phyloP scores from a whole-genome alignment of 1,140 invertebrate species.

The Drosophila erecta region DNA sequence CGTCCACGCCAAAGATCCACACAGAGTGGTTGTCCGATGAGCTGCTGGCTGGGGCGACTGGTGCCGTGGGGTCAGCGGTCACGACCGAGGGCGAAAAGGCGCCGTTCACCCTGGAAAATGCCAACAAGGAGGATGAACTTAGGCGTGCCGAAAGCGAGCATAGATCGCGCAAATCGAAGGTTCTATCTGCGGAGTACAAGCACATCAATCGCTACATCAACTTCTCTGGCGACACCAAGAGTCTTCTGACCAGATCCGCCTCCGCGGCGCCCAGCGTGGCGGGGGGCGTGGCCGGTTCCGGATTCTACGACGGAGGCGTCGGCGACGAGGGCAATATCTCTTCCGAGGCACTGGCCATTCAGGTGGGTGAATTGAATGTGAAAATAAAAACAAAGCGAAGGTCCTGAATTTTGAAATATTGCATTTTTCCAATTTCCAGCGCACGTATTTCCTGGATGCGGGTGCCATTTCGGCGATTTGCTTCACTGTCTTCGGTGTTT shows the following conservation, averaged over 20 bases:
- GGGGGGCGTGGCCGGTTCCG: conserved; percentile 40
- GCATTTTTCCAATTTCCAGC: conserved; percentile 21
- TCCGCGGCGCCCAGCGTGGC: conserved; percentile 61
- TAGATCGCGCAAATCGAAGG: conserved; percentile 79
- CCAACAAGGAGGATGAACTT: conserved; percentile 78
- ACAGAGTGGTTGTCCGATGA: conserved; percentile 66
- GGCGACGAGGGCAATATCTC: conserved; percentile 76
- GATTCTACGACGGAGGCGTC: conserved; percentile 45
- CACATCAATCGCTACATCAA: conserved; percentile 83
- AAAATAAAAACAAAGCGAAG: too few species aligned
- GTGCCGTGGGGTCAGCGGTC: background rate
- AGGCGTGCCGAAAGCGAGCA: conserved; percentile 73
- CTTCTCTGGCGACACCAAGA: conserved; percentile 79
- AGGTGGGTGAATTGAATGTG: conserved; percentile 38
- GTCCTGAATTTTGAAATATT: too few species aligned
- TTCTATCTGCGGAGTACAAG: conserved; percentile 77
- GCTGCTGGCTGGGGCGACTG: conserved; percentile 25
- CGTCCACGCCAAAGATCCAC: conserved; percentile 70
- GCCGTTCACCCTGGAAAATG: conserved; percentile 77
- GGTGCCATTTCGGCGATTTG: conserved; percentile 90
- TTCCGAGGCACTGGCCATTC: conserved; percentile 79
- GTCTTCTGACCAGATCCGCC: conserved; percentile 71
- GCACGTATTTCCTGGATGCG: conserved; percentile 86
- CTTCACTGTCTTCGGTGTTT: conserved; percentile 88
- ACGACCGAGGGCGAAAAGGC: conserved; percentile 36